Evolutionary conservation across 1,140 invertebrate genomes (phyloP).

Genomic region (Papilio helenus): DNA sequence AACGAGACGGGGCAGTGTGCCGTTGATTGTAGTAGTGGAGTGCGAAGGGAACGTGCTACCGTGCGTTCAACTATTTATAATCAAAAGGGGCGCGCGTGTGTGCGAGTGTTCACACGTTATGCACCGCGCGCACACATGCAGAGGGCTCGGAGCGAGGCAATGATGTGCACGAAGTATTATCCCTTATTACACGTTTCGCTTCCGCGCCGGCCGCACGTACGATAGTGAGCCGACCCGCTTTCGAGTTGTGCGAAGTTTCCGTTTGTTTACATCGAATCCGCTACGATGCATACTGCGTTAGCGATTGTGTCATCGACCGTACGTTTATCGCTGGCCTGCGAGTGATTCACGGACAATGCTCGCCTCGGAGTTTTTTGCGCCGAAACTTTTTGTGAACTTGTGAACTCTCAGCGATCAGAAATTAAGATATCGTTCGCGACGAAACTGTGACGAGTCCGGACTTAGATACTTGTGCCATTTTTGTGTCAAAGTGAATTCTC

Average conservation of each 20-base stretch:
- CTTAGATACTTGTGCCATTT: constrained; percentile 57
- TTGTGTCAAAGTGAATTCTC: constrained; percentile 64
- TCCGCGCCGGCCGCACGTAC: constrained; percentile 77
- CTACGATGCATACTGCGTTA: constrained; percentile 74
- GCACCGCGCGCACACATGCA: constrained; percentile 72
- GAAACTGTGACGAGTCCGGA: constrained; percentile 59
- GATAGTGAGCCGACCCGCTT: constrained; percentile 74
- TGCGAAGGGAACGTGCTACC: constrained; percentile 82
- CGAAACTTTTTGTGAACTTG: constrained; percentile 73
- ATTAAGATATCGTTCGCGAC: constrained; percentile 61
- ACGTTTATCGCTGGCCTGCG: constrained; percentile 69
- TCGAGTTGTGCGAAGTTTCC: constrained; percentile 71
- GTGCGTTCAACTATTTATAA: constrained; percentile 82
- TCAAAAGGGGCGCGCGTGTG: constrained; percentile 74
- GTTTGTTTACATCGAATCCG: constrained; percentile 77
- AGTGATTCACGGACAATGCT: constrained; percentile 74
- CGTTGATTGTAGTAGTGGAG: constrained; percentile 76
- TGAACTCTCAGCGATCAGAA: constrained; percentile 58
- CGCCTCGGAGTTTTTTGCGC: constrained; percentile 57
- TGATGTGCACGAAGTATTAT: constrained; percentile 82
- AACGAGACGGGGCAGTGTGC: constrained; percentile 64
- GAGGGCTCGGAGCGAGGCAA: constrained; percentile 69
- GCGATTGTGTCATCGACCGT: constrained; percentile 77
- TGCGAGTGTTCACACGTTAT: constrained; percentile 75
- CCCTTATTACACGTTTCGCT: constrained; percentile 81